Percentiles rank a stretch among this genome's conserved stretches.
These are phyloP conservation scores for Anoplolepis gracilipes DNA, from an alignment of 1,140 invertebrate species.

Conservation along the genomic window DNA sequence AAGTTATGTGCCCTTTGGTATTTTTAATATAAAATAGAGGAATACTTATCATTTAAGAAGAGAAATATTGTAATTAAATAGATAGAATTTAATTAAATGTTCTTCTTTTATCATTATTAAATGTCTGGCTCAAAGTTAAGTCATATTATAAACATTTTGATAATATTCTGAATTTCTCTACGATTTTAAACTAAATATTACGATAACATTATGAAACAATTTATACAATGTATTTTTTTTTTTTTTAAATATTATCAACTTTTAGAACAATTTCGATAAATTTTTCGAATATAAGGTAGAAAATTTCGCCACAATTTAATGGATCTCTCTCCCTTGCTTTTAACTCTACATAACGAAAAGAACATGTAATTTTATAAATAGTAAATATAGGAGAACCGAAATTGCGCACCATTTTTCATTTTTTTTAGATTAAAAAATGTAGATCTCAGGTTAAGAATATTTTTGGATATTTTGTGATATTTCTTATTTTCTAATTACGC, in stretches of 20 bases:
- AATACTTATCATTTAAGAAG: neutral
- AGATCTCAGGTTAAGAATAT: neutral
- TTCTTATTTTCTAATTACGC: conserved; percentile 7
- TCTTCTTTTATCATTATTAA: neutral
- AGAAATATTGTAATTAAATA: neutral
- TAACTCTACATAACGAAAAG: neutral
- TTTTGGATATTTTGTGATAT: neutral
- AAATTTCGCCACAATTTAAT: conserved; percentile 13
- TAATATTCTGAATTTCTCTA: neutral
- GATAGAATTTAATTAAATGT: neutral
- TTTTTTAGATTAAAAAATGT: conserved; percentile 9
- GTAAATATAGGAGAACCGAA: neutral
- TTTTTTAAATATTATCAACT: neutral
- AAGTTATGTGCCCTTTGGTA: neutral
- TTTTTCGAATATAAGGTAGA: conserved; percentile 42
- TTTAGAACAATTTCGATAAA: neutral
- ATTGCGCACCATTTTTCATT: neutral
- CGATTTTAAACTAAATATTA: neutral
- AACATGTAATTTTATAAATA: neutral
- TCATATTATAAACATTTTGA: conserved; percentile 17
- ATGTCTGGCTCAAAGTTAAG: neutral
- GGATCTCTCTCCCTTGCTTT: neutral
- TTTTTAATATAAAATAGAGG: neutral
- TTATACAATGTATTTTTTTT: neutral
- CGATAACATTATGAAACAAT: neutral